phyloP scores from a whole-genome alignment of 2,888 invertebrate species.

The Lasioglossum malachurum region DNA sequence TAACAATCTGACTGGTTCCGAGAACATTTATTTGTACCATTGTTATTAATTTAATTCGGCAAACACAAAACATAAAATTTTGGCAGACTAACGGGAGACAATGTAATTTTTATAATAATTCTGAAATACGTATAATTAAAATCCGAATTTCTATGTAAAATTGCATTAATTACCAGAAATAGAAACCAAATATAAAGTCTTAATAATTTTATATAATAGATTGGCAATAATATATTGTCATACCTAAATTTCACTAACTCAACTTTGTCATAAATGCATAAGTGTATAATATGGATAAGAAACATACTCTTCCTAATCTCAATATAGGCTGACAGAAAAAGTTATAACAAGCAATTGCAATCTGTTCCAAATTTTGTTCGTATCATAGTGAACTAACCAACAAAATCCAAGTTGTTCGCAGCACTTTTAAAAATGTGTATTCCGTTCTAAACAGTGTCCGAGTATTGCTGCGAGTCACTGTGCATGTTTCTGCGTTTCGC shows the following conservation, averaged over 20 bases:
- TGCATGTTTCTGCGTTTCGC: background rate
- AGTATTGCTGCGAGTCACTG: background rate
- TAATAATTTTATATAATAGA: too few relatives aligned
- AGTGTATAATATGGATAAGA: background rate
- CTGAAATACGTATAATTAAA: too few relatives aligned
- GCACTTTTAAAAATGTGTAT: background rate
- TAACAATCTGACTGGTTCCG: slow-evolving; percentile 77
- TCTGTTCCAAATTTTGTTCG: background rate
- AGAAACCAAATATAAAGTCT: too few relatives aligned
- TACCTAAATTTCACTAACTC: too few relatives aligned
- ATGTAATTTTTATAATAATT: too few relatives aligned
- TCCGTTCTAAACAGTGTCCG: background rate
- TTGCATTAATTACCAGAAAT: too few relatives aligned
- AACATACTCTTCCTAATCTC: background rate
- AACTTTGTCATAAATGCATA: too few relatives aligned
- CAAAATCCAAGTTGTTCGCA: background rate
- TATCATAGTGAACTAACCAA: background rate
- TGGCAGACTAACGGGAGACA: too few relatives aligned
- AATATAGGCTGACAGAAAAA: background rate
- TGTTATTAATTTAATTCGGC: background rate
- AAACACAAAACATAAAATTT: background rate
- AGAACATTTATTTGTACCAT: slow-evolving; percentile 79
- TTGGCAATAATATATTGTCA: too few relatives aligned
- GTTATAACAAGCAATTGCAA: too few relatives aligned
- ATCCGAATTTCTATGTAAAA: too few relatives aligned